Evolutionary conservation across 2,797 vertebrate genomes (phyloP).

Genomic region (Phaenicophaeus curvirostris): DNA sequence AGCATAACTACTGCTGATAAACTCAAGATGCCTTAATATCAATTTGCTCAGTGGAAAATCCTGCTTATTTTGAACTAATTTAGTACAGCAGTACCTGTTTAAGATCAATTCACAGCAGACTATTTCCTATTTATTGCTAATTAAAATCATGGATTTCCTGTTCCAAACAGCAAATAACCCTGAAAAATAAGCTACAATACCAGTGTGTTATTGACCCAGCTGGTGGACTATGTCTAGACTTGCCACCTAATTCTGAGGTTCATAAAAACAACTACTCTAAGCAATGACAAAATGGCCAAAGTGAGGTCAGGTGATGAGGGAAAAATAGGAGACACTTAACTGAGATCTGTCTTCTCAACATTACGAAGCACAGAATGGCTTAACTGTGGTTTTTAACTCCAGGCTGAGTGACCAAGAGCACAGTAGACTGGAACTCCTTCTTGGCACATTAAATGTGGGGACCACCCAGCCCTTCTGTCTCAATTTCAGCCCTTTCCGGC

Average conservation of each 20-base stretch:
- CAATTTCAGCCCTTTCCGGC: slow-evolving; percentile 27
- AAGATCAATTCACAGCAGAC: slow-evolving; percentile 58
- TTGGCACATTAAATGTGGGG: background rate
- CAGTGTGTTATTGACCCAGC: slow-evolving; percentile 5
- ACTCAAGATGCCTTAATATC: slow-evolving; percentile 36
- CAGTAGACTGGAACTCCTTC: background rate
- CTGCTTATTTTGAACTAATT: slow-evolving; percentile 53
- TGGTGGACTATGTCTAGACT: background rate
- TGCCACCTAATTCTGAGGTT: background rate
- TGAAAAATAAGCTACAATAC: slow-evolving; percentile 26
- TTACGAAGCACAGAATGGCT: background rate
- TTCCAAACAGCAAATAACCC: slow-evolving; percentile 3
- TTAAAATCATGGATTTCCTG: slow-evolving; percentile 63
- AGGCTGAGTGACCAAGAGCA: background rate
- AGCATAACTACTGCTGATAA: slow-evolving; percentile 10
- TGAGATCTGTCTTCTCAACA: background rate
- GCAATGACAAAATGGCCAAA: background rate
- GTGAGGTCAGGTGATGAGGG: background rate
- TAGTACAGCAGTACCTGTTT: slow-evolving; percentile 48
- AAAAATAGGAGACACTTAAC: accelerated
- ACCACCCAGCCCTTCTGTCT: slow-evolving; percentile 15
- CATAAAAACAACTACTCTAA: background rate
- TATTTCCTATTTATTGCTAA: slow-evolving; percentile 65
- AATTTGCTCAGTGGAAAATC: slow-evolving; percentile 50
- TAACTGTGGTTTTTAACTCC: background rate